Conservation (phyloP, 2,113 vertebrate species). For the Sinocyclocheilus maitianheensis region DNA sequence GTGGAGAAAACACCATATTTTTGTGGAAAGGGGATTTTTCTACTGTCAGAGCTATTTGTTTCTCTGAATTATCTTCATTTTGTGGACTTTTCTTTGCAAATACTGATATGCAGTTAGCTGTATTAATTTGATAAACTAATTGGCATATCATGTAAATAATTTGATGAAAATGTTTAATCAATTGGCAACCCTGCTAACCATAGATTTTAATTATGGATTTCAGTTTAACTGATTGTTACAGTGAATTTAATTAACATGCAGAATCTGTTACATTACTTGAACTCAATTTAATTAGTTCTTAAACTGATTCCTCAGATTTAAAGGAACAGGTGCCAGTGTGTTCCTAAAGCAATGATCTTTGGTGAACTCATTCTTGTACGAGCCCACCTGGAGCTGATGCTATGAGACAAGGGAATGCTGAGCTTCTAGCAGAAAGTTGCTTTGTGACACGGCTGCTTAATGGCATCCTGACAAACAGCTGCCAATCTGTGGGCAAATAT, state of each 20-base stretch:
- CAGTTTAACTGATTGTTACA: neutral
- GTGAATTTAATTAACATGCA: neutral
- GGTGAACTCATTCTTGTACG: slow-evolving; percentile 1
- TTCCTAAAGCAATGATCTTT: neutral
- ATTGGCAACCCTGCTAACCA: neutral
- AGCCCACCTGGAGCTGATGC: slow-evolving; percentile 64
- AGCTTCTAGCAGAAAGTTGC: slow-evolving; percentile 68
- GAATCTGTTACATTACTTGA: neutral
- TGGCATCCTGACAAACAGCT: slow-evolving; percentile 97
- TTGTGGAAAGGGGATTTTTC: neutral
- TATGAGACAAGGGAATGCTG: slow-evolving; percentile 77
- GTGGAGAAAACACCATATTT: neutral
- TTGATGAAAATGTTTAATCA: neutral
- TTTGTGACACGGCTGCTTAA: slow-evolving; percentile 81
- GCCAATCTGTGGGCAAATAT: slow-evolving; percentile 88
- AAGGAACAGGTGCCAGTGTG: neutral
- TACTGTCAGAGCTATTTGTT: too few species aligned
- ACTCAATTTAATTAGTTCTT: neutral
- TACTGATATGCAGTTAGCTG: neutral
- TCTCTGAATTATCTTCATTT: neutral
- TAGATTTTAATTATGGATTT: neutral
- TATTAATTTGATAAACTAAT: neutral
- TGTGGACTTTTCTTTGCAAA: neutral
- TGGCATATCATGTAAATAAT: neutral
- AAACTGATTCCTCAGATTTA: neutral